These are phyloP conservation scores for Solen grandis DNA, from an alignment of 1,140 invertebrate species.

Conservation along the genomic window DNA sequence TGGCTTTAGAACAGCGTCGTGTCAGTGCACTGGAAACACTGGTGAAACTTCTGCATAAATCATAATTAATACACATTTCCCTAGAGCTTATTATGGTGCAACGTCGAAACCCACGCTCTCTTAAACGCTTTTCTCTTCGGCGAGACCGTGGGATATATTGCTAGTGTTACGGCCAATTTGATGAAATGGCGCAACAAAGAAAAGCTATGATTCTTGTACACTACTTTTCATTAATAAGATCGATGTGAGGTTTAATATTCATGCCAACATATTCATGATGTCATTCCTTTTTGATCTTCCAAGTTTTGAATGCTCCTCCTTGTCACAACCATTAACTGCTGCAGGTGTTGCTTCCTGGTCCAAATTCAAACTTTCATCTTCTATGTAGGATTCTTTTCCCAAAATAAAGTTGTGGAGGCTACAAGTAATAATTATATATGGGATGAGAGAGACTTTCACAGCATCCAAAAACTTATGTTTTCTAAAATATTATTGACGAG, in stretches of 20 bases:
- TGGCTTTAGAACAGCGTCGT: not conserved
- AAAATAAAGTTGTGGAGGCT: slow-evolving; percentile 21
- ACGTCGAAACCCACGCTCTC: too few species aligned
- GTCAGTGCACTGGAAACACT: not conserved
- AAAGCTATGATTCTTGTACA: too few species aligned
- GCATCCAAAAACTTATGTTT: not conserved
- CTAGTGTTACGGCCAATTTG: too few species aligned
- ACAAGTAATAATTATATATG: not conserved
- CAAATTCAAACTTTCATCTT: not conserved
- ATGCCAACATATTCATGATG: not conserved
- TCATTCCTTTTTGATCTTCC: not conserved
- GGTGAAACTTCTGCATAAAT: not conserved
- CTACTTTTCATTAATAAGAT: too few species aligned
- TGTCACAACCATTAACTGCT: not conserved
- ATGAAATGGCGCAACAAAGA: too few species aligned
- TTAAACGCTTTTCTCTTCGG: too few species aligned
- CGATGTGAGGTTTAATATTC: too few species aligned
- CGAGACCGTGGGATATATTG: too few species aligned
- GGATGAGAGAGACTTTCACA: not conserved
- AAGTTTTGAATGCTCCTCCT: too few species aligned
- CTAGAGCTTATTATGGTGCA: too few species aligned
- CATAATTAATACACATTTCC: not conserved
- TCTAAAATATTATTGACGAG: too few species aligned
- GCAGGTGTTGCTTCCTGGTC: not conserved
- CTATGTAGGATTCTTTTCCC: not conserved